phyloP scores from a whole-genome alignment of 2,113 vertebrate genomes.

The Ceyx margarethae region DNA sequence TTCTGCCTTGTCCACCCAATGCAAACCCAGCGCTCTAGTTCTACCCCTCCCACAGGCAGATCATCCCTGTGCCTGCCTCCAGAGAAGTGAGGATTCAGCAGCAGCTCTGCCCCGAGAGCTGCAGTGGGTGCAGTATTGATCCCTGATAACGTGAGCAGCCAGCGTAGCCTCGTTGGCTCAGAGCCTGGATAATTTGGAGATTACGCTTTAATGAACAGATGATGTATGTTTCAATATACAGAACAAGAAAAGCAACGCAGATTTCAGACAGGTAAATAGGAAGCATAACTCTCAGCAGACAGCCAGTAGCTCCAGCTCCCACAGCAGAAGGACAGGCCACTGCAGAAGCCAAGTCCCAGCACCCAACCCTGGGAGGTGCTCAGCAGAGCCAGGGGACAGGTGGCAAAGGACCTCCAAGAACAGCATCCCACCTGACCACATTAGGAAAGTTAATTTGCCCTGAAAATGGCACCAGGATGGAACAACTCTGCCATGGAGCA shows the following conservation, averaged over 20 bases:
- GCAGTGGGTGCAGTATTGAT: background rate
- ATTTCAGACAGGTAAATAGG: background rate
- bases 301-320: background rate
- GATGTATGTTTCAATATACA: constrained; percentile 38
- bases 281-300: background rate
- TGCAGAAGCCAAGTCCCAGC: accelerated
- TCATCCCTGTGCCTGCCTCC: background rate
- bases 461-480: background rate
- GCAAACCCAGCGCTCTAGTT: accelerated
- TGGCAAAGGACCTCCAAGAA: background rate
- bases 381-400: accelerated
- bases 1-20: accelerated
- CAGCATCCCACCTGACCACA: background rate
- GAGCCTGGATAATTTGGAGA: background rate
- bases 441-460: accelerated
- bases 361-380: background rate
- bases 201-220: constrained; percentile 40
- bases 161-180: background rate
- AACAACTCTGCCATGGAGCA: accelerated
- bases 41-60: background rate
- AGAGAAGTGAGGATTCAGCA: background rate
- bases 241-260: background rate
- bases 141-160: background rate
- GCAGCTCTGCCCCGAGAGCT: background rate
- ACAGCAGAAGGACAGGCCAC: background rate